phyloP scores from a whole-genome alignment of 2,113 vertebrate genomes.

The Nipponia nippon region DNA sequence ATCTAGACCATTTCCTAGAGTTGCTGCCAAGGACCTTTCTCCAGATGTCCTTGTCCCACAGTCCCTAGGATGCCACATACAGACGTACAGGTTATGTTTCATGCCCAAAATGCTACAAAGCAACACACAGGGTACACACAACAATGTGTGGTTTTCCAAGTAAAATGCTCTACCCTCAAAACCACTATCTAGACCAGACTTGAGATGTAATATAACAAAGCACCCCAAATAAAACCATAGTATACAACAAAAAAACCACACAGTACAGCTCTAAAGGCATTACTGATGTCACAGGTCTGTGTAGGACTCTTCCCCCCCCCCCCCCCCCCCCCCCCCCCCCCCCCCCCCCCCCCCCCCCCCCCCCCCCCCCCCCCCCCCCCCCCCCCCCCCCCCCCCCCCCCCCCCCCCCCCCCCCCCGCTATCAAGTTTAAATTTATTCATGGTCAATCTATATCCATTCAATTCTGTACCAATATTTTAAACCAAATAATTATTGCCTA shows the following conservation, averaged over 20 bases:
- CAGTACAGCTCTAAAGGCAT: background rate
- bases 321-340: too few relatives aligned
- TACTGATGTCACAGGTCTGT: background rate
- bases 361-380: too few relatives aligned
- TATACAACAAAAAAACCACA: background rate
- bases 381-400: too few relatives aligned
- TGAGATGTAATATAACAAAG: background rate
- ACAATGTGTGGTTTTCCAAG: background rate
- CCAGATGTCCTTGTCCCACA: background rate
- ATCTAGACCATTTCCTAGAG: background rate
- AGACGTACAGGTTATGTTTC: rapidly evolving
- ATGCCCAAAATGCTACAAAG: background rate
- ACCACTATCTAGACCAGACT: too few relatives aligned
- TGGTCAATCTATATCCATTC: background rate
- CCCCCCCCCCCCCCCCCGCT: too few relatives aligned
- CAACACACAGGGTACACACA: background rate
- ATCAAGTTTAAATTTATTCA: background rate
- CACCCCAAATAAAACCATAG: background rate
- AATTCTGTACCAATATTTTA: background rate
- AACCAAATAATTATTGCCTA: background rate
- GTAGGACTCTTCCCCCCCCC: too few relatives aligned
- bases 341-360: too few relatives aligned
- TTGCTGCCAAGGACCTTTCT: background rate
- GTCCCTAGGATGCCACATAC: background rate
- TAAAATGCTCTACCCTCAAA: background rate